phyloP scores from a whole-genome alignment of 1,140 invertebrate species.

The Hesperophylax magnus region DNA sequence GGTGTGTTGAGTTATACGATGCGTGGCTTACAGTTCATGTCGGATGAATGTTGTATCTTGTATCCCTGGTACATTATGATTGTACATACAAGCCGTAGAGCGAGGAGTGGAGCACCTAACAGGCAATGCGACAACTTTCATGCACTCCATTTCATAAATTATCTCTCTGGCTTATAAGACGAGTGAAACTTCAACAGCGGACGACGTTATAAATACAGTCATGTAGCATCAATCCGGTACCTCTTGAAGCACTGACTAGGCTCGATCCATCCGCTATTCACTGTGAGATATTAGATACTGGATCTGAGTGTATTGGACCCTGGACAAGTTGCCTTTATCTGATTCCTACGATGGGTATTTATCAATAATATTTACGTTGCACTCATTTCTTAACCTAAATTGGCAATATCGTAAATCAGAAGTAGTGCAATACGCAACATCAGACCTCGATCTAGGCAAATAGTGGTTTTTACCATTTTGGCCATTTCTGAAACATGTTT shows the following conservation, averaged over 20 bases:
- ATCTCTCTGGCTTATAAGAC: not conserved
- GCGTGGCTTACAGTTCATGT: not conserved
- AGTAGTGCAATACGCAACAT: not conserved
- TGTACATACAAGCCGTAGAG: not conserved
- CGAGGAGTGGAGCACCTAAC: not conserved
- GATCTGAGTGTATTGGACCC: not conserved
- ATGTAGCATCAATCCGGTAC: not conserved
- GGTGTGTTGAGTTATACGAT: not conserved
- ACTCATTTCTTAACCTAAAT: conserved; percentile 8
- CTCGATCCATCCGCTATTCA: not conserved
- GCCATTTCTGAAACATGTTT: no score
- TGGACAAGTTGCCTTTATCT: conserved; percentile 6
- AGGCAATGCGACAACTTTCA: conserved; percentile 6
- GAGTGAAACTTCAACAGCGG: not conserved
- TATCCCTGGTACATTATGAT: not conserved
- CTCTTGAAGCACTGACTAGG: not conserved
- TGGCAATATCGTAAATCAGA: not conserved
- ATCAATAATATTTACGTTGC: conserved; percentile 13
- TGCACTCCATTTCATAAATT: conserved; percentile 2
- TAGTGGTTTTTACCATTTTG: no score
- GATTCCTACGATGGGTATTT: conserved; percentile 1
- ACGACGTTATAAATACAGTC: not conserved
- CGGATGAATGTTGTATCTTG: not conserved
- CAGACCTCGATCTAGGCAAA: no score
- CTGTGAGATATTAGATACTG: not conserved